Percentiles rank a stretch among this genome's conserved stretches.
These are phyloP conservation scores for Dysmachus trigonus DNA, from an alignment of 2,888 invertebrate genomes.

Conservation along the genomic window DNA sequence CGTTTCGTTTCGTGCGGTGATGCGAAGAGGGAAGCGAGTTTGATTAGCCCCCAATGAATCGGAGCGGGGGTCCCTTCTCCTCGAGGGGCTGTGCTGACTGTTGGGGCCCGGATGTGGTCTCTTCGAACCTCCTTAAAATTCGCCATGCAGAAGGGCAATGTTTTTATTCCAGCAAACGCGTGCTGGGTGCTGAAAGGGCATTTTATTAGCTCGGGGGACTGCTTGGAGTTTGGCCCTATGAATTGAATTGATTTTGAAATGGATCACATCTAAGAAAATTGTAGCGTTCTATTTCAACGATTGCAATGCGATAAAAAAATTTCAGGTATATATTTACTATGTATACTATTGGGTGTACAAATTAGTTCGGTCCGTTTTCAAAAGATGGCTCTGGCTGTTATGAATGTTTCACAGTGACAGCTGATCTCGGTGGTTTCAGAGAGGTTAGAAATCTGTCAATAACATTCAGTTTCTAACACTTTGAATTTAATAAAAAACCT, in stretches of 20 bases:
- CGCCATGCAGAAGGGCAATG: background rate
- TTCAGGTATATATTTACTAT: no score
- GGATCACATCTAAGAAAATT: background rate
- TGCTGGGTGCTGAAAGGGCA: background rate
- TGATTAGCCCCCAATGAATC: background rate
- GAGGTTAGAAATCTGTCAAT: no score
- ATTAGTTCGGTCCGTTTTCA: no score
- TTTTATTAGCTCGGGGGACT: background rate
- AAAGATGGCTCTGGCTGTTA: no score
- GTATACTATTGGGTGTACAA: no score
- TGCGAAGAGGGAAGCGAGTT: background rate
- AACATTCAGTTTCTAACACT: no score
- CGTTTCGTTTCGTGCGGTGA: no score
- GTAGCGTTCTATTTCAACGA: background rate
- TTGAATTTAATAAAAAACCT: no score
- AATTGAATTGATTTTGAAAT: background rate
- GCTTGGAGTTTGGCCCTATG: background rate
- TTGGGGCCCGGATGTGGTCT: background rate
- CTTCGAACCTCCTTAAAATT: conserved; percentile 7
- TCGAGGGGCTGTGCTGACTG: background rate
- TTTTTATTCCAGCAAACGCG: background rate
- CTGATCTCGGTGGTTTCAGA: no score
- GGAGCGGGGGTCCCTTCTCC: background rate
- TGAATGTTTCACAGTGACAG: no score
- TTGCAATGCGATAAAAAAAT: background rate